phyloP scores from a whole-genome alignment of 2,888 invertebrate genomes.

The Tipula unca region DNA sequence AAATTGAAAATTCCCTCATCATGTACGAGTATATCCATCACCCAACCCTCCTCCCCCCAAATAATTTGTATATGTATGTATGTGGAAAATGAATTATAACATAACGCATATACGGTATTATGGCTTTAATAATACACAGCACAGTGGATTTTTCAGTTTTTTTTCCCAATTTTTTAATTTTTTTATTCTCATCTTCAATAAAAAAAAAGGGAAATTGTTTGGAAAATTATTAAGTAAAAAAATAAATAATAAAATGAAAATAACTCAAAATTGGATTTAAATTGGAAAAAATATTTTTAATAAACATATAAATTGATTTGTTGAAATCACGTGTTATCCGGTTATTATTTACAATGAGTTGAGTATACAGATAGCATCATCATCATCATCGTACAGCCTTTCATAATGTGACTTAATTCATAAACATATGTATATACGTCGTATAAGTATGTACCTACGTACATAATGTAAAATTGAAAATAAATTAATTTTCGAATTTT shows the following conservation, averaged over 20 bases:
- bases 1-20: neutral
- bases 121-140: neutral
- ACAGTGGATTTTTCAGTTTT: neutral
- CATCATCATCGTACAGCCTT: neutral
- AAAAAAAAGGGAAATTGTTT: constrained; percentile 16
- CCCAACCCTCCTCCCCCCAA: too few relatives aligned
- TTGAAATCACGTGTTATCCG: constrained; percentile 15
- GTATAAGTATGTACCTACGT: neutral
- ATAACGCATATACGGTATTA: neutral
- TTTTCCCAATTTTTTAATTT: neutral
- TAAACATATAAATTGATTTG: constrained; percentile 18
- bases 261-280: constrained; percentile 9
- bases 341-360: neutral
- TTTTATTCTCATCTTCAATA: neutral
- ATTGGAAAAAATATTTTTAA: constrained; percentile 9
- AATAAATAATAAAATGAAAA: neutral
- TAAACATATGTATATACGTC: neutral
- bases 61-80: neutral
- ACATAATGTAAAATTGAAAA: neutral
- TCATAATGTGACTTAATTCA: neutral
- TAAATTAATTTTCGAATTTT: neutral
- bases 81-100: neutral
- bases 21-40: neutral
- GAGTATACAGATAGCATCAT: neutral
- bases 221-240: constrained; percentile 16